Base-by-base conservation (phyloP, 2,797 vertebrate genomes). In the Anomalospiza imberbis region DNA sequence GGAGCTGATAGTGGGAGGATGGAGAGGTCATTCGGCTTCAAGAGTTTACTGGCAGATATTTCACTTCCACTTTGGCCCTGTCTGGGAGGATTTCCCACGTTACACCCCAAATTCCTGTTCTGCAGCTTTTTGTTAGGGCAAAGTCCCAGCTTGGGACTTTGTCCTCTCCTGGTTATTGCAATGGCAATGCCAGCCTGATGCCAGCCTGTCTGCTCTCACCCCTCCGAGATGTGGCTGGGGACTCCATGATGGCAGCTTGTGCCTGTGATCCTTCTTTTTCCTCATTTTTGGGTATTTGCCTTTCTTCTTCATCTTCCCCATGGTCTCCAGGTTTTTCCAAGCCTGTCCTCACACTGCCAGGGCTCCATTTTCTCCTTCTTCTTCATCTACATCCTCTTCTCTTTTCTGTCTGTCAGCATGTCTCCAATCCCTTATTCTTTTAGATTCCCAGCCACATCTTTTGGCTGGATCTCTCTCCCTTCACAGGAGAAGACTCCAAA, bases 11-110 rank as follows among this genome's bases (percentile, higher is more conserved):
- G 50, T 58, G 70, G 48, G 47, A 40, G 20, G 17, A 21, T 14
- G 34, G 21, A 86, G 77, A 68, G 77, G 40, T 88, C 80, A 44
- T 78, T 73, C n/a, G 53, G n/a, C 77, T 85, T 76, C 84, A 48
- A 14, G 75, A 79, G 60, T 51, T 74, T 65, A 54, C 40, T 81
- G 71, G 88, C 77, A 91, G 36, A 40, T 62, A n/a, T 75, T 94
- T 65, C 73, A 10, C 58, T 95, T 88, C 91, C 66, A 77, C 77
- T 92, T 68, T 61, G 50, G 45, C 67, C 32, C 61, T 34, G 36
- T 7, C 76, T 68, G 68, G 48, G 57, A 91, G 73, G 12, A 38
- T 89, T 94, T 94, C 91, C 82, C 76, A 61, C 7, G 6, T 89
- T 63, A 65, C 75, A 29, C 53, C 82, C 85, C 44, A 22, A 1